Conservation (phyloP, 1,140 invertebrate genomes). For the Calephelis nemesis region DNA sequence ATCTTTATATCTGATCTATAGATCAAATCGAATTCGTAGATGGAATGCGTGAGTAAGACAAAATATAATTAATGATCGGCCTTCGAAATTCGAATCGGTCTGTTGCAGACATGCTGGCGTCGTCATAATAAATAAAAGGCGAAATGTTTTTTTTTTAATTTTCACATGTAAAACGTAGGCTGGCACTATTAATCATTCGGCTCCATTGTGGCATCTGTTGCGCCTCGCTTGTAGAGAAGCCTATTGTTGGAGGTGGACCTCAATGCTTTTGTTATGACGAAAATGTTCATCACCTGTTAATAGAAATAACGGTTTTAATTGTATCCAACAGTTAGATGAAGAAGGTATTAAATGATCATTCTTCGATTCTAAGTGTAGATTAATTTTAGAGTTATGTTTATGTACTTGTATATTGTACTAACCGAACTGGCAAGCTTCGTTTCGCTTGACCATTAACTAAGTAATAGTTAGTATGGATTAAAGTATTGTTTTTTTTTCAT, state of each 20-base stretch:
- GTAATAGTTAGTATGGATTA: too few species aligned
- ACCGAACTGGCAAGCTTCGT: too few species aligned
- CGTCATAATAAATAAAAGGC: slow-evolving; percentile 74
- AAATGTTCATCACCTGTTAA: slow-evolving; percentile 69
- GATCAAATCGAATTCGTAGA: slow-evolving; percentile 75
- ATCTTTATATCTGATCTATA: slow-evolving; percentile 75
- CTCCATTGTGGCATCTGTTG: slow-evolving; percentile 73
- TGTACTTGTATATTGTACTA: too few species aligned
- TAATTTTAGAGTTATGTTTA: too few species aligned
- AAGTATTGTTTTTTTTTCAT: too few species aligned
- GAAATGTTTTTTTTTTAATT: slow-evolving; percentile 64
- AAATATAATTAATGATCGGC: slow-evolving; percentile 78
- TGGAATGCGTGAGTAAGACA: slow-evolving; percentile 79
- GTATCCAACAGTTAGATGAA: slow-evolving; percentile 21
- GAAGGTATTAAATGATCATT: slow-evolving; percentile 4
- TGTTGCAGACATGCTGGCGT: slow-evolving; percentile 76
- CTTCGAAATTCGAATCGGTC: slow-evolving; percentile 73
- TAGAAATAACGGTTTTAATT: slow-evolving; percentile 52
- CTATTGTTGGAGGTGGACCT: slow-evolving; percentile 62
- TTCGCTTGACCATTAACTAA: too few species aligned
- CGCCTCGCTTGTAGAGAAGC: slow-evolving; percentile 48
- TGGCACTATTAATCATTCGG: slow-evolving; percentile 68
- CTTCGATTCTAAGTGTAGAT: too few species aligned
- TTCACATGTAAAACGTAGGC: slow-evolving; percentile 64
- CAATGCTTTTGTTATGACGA: slow-evolving; percentile 52